phyloP scores from a whole-genome alignment of 2,113 vertebrate genomes.

The Marmota monax region DNA sequence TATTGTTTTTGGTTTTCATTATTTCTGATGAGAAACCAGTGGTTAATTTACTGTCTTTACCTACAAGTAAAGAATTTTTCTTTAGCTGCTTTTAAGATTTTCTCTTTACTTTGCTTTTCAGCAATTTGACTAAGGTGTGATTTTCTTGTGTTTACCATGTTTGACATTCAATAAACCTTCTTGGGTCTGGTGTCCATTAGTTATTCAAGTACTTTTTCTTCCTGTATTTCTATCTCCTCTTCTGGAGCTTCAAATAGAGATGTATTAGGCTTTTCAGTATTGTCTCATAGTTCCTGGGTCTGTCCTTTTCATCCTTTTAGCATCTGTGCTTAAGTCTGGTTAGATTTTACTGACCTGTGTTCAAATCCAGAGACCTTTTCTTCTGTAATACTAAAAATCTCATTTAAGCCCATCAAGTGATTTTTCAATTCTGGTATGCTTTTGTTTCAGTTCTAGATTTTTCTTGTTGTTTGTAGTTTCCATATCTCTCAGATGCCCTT shows the following conservation, averaged over 20 bases:
- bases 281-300: not conserved
- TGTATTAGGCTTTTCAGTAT: not conserved
- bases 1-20: not conserved
- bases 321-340: not conserved
- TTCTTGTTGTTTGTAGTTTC: not conserved
- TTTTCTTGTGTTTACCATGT: not conserved
- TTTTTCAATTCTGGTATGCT: not conserved
- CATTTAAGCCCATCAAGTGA: not conserved
- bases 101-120: constrained; percentile 26
- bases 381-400: not conserved
- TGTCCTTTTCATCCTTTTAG: not conserved
- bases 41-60: not conserved
- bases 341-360: not conserved
- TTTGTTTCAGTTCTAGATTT: not conserved
- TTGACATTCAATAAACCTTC: not conserved
- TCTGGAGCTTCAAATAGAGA: not conserved
- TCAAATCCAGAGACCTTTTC: not conserved
- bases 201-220: not conserved
- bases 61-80: not conserved
- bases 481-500: not conserved
- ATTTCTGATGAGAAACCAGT: not conserved
- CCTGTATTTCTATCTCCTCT: not conserved
- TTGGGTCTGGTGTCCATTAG: not conserved
- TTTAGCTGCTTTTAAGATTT: not conserved
- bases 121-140: not conserved